Conservation (phyloP, 2,797 vertebrate species). For the Fistularia tabacaria region DNA sequence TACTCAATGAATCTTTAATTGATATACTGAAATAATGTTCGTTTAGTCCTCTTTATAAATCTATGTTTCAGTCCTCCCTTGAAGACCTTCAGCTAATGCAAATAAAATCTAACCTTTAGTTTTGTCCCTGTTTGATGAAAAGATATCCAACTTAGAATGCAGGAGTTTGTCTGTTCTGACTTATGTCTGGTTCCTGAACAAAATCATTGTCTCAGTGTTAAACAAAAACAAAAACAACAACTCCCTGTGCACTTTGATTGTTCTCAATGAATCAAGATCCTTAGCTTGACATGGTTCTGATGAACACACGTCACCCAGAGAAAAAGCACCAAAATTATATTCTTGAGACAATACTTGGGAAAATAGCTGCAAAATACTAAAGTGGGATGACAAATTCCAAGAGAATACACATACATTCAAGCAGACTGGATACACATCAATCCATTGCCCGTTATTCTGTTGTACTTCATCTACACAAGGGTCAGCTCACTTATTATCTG, state of each 20-base stretch:
- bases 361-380: constrained; percentile 10
- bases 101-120: constrained; percentile 35
- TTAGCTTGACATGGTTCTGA: constrained; percentile 39
- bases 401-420: too few species aligned
- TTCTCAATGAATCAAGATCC: constrained; percentile 22
- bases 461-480: background rate
- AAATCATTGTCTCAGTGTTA: too few species aligned
- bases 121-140: constrained; percentile 14
- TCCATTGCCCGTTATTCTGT: too few species aligned
- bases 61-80: constrained; percentile 25
- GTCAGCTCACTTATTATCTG: background rate
- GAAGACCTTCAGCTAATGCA: constrained; percentile 29
- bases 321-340: constrained; percentile 27
- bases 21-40: constrained; percentile 49
- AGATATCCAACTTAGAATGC: constrained; percentile 7
- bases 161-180: too few species aligned
- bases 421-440: too few species aligned
- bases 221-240: too few species aligned
- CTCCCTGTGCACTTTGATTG: too few species aligned
- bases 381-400: too few species aligned
- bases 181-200: too few species aligned
- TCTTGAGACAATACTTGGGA: constrained; percentile 12
- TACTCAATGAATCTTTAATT: constrained; percentile 66
- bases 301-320: constrained; percentile 38
- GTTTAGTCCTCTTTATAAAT: constrained; percentile 39